These are phyloP conservation scores for Drosophila nasuta DNA, from an alignment of 1,140 invertebrate genomes.

Conservation along the genomic window DNA sequence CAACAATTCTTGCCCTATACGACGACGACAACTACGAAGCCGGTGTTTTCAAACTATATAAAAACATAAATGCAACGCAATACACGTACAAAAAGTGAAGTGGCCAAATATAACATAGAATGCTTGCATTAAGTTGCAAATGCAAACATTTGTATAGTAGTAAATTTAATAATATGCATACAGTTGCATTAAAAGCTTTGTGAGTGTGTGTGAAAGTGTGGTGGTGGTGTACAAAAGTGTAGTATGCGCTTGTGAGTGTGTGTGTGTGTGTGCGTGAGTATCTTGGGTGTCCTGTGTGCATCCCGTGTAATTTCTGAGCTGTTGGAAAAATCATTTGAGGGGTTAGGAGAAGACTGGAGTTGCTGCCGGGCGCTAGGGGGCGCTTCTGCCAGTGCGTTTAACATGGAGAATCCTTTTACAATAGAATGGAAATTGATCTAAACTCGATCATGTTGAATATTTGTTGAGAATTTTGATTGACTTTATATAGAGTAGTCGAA, in stretches of 20 bases:
- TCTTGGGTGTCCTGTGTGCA: slow-evolving; percentile 62
- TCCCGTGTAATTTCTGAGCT: slow-evolving; percentile 54
- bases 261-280: slow-evolving; percentile 20
- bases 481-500: neutral
- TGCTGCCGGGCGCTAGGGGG: slow-evolving; percentile 11
- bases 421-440: neutral
- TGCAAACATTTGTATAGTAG: slow-evolving; percentile 4
- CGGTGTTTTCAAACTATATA: slow-evolving; percentile 28
- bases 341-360: slow-evolving; percentile 2
- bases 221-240: neutral
- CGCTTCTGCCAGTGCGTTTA: neutral
- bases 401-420: slow-evolving; percentile 2
- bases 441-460: neutral
- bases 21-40: slow-evolving; percentile 2
- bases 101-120: slow-evolving; percentile 10
- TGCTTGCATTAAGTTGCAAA: neutral
- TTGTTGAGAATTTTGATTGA: neutral
- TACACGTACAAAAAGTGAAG: neutral
- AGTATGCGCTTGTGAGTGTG: slow-evolving; percentile 3
- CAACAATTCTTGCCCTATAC: slow-evolving; percentile 27
- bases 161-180: slow-evolving; percentile 22
- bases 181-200: slow-evolving; percentile 14
- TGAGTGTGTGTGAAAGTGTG: slow-evolving; percentile 11
- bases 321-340: slow-evolving; percentile 46
- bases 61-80: slow-evolving; percentile 1